A percentile compares a stretch with the other conserved stretches of the same genome.
phyloP scores from a whole-genome alignment of 2,888 invertebrate genomes.

The Yponomeuta cagnagella region DNA sequence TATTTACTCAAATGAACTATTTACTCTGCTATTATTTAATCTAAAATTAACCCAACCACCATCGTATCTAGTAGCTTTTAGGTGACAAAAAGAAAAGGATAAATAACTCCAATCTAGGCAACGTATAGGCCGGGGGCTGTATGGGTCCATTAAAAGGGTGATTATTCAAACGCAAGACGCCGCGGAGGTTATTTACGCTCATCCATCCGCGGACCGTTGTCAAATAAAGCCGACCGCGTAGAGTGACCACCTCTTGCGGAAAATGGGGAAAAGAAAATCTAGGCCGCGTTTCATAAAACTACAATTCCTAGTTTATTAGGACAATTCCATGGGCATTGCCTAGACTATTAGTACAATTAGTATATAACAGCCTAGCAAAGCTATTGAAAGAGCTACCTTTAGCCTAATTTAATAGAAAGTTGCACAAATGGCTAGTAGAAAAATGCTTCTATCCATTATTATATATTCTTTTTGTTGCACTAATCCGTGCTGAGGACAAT shows the following conservation, averaged over 20 bases:
- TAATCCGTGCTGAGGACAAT: too few relatives aligned
- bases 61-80: neutral
- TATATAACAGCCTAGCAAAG: too few relatives aligned
- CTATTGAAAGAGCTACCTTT: too few relatives aligned
- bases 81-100: neutral
- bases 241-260: neutral
- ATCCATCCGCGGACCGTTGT: slow-evolving; percentile 1
- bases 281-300: neutral
- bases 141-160: neutral
- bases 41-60: too few relatives aligned
- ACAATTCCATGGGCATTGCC: too few relatives aligned
- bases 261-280: neutral
- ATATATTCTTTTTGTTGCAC: too few relatives aligned
- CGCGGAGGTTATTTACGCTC: neutral
- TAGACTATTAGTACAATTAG: too few relatives aligned
- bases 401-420: too few relatives aligned
- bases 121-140: neutral
- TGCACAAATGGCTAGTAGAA: too few relatives aligned
- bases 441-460: too few relatives aligned
- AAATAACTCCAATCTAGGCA: neutral
- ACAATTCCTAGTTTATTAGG: neutral
- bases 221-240: slow-evolving; percentile 1
- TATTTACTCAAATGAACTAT: too few relatives aligned
- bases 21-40: too few relatives aligned
- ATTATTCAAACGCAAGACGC: neutral